These are phyloP conservation scores for Rotaria magnacalcarata DNA, from an alignment of 2,888 invertebrate genomes.

Conservation along the genomic window DNA sequence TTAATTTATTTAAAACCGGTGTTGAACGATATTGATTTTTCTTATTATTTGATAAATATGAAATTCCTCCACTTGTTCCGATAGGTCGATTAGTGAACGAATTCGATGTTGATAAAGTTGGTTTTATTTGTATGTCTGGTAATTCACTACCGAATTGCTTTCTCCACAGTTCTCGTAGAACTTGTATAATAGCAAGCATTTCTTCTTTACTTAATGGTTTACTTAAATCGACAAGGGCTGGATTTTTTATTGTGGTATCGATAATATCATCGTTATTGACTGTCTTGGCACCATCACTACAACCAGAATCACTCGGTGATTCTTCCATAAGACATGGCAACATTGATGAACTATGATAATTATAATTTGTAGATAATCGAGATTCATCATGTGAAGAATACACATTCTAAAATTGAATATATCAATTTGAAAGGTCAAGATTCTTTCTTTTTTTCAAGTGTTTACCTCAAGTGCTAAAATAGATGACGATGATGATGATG, in stretches of 20 bases:
- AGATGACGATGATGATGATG: not conserved
- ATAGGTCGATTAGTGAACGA: not conserved
- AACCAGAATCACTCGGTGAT: conserved; percentile 28
- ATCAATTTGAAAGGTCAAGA: too few relatives aligned
- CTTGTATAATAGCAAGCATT: conserved; percentile 11
- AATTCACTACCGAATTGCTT: conserved; percentile 1
- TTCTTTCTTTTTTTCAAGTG: too few relatives aligned
- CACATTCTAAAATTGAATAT: not conserved
- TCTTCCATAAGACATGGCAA: conserved; percentile 27
- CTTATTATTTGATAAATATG: not conserved
- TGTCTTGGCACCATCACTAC: not conserved
- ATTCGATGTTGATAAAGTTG: not conserved
- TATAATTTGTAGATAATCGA: not conserved
- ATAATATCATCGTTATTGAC: not conserved
- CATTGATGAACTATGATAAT: not conserved
- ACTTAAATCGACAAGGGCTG: conserved; percentile 13
- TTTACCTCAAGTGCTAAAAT: not conserved
- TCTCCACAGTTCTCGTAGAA: conserved; percentile 6
- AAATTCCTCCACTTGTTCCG: not conserved
- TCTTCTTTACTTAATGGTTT: conserved; percentile 25
- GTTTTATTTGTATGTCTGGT: not conserved
- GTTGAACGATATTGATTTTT: conserved; percentile 28
- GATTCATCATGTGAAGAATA: not conserved
- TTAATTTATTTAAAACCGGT: conserved; percentile 20
- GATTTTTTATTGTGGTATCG: not conserved